phyloP scores from a whole-genome alignment of 2,113 vertebrate genomes.

The Carollia perspicillata region DNA sequence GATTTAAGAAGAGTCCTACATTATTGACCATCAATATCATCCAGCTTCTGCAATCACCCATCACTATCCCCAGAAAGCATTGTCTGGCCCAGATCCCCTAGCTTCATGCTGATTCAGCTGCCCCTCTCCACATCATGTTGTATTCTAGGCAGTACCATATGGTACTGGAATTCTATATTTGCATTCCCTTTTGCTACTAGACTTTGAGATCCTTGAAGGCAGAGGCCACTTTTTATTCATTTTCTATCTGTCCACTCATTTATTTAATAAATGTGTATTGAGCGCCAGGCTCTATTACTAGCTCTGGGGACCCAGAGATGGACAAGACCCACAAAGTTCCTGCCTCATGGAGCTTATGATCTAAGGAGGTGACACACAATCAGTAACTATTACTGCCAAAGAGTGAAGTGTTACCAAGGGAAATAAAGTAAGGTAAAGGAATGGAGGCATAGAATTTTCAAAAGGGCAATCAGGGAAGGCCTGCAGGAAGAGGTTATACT shows the following conservation, averaged over 20 bases:
- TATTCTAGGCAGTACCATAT: background rate
- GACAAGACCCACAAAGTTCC: background rate
- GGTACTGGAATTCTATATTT: background rate
- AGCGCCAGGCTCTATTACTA: background rate
- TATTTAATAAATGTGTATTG: background rate
- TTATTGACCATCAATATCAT: accelerated
- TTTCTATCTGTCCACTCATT: background rate
- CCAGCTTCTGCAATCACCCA: background rate
- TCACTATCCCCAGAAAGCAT: background rate
- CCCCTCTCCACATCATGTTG: background rate
- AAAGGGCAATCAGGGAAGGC: background rate
- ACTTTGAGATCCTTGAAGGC: background rate
- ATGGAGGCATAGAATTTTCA: background rate
- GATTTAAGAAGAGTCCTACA: background rate
- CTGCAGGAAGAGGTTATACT: background rate
- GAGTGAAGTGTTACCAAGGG: background rate
- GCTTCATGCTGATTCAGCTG: background rate
- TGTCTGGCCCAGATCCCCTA: background rate
- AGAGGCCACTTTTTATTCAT: background rate
- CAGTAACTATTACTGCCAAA: background rate
- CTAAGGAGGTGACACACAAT: background rate
- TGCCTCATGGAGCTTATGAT: background rate
- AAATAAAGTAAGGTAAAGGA: background rate
- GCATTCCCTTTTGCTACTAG: background rate
- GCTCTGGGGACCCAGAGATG: background rate